Base-by-base conservation (phyloP, 2,113 vertebrate species). In the Oreochromis aureus region DNA sequence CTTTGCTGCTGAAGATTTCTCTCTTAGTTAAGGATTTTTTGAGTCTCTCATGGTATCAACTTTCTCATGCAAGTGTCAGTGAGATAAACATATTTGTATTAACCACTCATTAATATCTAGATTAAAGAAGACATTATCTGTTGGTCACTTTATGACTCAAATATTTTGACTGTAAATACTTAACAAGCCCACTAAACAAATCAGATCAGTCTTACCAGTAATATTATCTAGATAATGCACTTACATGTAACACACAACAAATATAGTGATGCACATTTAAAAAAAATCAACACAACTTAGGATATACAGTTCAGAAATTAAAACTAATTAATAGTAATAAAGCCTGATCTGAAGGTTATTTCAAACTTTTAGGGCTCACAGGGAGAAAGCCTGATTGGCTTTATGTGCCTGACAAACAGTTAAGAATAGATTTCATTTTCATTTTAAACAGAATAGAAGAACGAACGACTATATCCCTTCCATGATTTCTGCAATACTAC, bases 211-310 rank as follows among this genome's bases (percentile, higher is more conserved):
- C 44, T 11, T 30, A 48, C 46, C 7, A 19, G 44, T 1, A 76
- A 48, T 12, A 32, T 76, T 51, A 48, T 76, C 41, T 76, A 7
- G 13, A 30, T 30, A 7, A 76, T 30, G n/a, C 41, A 76, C 44
- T 48, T 30, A 30, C 6, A 5, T 22, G 24, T 7, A 48, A 30
- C 24, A 76, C 15, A 48, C 44, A 76, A 76, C 27, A 30, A 76
- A 30, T 32, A 76, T 27, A 76, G 41, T 76, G 9, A 0, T 76
- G 41, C 24, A 10, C 22, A 48, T 5, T 27, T 5, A 0, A 0
- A 18, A 24, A 11, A 2, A 58, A 73, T 0, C 2, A 16, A 73
- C 6, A 48, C 24, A 76, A 48, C 22, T 71, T 71, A 10, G n/a
- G 22, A 8, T 10, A 46, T 48, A 7, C 6, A 76, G 24, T 51